Conservation (phyloP, 1,140 invertebrate genomes). For the Macrostomum lignano region DNA sequence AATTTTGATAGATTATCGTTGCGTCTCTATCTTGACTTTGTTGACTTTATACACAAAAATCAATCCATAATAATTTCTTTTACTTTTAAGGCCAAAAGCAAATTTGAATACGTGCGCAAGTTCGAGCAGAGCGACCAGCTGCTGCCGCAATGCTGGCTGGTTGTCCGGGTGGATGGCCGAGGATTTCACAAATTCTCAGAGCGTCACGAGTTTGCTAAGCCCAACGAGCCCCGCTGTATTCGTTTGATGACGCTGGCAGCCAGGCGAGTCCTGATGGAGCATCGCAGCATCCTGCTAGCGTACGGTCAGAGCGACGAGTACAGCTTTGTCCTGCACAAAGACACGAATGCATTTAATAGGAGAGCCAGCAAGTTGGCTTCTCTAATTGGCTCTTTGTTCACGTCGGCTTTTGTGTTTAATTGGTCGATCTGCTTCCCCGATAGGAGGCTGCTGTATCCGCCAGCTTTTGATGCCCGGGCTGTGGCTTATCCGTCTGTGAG, state of each 20-base stretch:
- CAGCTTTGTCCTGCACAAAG: constrained; percentile 59
- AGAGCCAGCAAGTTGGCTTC: constrained; percentile 49
- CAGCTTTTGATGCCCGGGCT: constrained; percentile 58
- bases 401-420: constrained; percentile 53
- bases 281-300: constrained; percentile 48
- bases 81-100: constrained; percentile 28
- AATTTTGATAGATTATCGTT: no score
- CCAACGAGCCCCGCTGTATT: constrained; percentile 55
- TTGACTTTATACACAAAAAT: no score
- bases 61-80: no score
- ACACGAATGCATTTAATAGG: constrained; percentile 44
- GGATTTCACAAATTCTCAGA: constrained; percentile 50
- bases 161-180: constrained; percentile 64
- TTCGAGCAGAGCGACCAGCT: constrained; percentile 52
- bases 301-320: constrained; percentile 92
- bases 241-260: constrained; percentile 61
- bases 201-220: constrained; percentile 55
- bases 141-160: constrained; percentile 63
- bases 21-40: no score
- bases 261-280: constrained; percentile 48
- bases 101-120: constrained; percentile 51
- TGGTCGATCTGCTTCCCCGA: constrained; percentile 51
- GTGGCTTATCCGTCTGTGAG: constrained; percentile 60
- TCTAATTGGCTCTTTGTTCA: constrained; percentile 56
- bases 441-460: constrained; percentile 44